Evolutionary conservation across 2,113 vertebrate genomes (phyloP).

Genomic region (Cyprinodon brontotheroides): DNA sequence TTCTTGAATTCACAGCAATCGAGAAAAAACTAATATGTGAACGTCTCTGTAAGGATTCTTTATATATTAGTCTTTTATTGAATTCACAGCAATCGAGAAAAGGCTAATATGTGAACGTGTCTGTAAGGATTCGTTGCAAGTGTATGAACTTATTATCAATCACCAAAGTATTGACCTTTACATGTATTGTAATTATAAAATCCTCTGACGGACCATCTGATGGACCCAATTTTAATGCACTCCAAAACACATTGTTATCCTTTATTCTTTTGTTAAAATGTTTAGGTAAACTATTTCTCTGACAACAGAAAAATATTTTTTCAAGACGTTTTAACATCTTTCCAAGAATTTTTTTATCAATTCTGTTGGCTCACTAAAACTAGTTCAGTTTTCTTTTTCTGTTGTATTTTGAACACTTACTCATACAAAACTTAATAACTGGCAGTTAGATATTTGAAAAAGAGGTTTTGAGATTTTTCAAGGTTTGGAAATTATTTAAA

Average conservation of each 20-base stretch:
- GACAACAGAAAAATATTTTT: neutral
- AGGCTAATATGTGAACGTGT: too few species aligned
- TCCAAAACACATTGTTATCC: neutral
- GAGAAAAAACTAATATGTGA: too few species aligned
- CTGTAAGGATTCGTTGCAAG: too few species aligned
- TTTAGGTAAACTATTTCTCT: neutral
- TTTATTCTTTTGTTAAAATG: neutral
- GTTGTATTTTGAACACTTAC: too few species aligned
- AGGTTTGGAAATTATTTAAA: neutral
- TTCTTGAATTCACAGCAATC: too few species aligned
- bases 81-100: too few species aligned
- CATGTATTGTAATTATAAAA: neutral
- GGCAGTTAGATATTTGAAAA: neutral
- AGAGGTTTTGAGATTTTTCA: neutral
- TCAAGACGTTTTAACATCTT: neutral
- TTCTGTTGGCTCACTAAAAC: too few species aligned
- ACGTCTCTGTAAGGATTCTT: neutral
- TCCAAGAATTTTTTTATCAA: neutral
- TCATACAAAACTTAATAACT: neutral
- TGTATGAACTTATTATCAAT: neutral
- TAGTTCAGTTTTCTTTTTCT: too few species aligned
- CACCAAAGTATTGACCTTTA: neutral
- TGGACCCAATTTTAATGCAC: too few species aligned
- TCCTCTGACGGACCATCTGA: too few species aligned
- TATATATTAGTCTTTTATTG: too few species aligned